Evolutionary conservation across 2,888 invertebrate genomes (phyloP), one percentile per base, ranked within the genome.

Genomic region (Pristionchus fissidentatus): DNA sequence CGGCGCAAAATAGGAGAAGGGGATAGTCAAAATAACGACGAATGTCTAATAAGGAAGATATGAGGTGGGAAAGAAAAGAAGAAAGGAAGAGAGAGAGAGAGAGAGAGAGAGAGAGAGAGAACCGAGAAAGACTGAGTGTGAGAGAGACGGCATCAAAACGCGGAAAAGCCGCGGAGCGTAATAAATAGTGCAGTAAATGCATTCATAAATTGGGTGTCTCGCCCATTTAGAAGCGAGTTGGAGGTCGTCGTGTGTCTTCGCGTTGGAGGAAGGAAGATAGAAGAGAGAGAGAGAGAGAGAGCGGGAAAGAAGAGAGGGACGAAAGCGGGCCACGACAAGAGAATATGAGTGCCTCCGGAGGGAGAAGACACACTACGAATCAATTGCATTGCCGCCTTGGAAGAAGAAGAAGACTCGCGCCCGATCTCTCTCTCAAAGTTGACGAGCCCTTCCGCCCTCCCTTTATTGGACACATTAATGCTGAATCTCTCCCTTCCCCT

Each of bases 311-410:
- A 13, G n/a, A n/a, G n/a, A n/a, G n/a, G n/a, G n/a, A n/a, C n/a
- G n/a, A n/a, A n/a, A n/a, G n/a, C n/a, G n/a, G n/a, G n/a, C 41
- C 15, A 41, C 41, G 46, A 52, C 29, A 49, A 49, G 49, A 75
- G 75, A 75, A 52, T 49, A 75, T 49, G 75, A 75, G 70, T 70
- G 70, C 70, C 75, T 75, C 32, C 29, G 49, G 75, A 75, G 49
- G 79, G 26, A 13, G 52, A 79, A 52, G 79, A 52, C 55, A 57
- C 41, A 29, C 79, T n/a, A 79, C 57, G 79, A 79, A 79, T 79
- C 79, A 79, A 79, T 79, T 79, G 79, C 79, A 79, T 57, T 38
- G 26, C 38, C 35, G 35, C 77, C 26, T 49, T 35, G 15, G 29
- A 70, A 26, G 29, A 32, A 41, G 73, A 41, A 15, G n/a, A n/a